A percentile compares a stretch with the other conserved stretches of the same genome.
Conservation (phyloP, 2,888 invertebrate species). For the Melipona bicolor region DNA sequence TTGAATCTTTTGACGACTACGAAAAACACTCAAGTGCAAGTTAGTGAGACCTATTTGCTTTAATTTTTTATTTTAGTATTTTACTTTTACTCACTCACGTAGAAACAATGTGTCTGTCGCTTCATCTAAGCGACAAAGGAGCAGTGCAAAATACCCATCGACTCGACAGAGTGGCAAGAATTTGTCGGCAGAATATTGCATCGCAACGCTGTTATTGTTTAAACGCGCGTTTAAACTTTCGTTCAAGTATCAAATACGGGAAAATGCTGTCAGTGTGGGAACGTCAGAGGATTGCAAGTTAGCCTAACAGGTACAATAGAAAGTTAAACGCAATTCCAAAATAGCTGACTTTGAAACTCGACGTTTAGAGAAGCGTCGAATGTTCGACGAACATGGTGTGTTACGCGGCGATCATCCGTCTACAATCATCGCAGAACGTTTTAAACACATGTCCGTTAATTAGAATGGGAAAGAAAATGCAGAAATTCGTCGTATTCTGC, state of each 20-base stretch:
- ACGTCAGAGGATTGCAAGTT: slow-evolving; percentile 21
- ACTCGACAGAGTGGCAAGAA: not conserved
- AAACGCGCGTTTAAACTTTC: not conserved
- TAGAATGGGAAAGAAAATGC: not conserved
- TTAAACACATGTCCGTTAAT: not conserved
- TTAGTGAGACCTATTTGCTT: no score
- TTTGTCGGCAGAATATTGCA: not conserved
- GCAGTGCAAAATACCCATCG: not conserved
- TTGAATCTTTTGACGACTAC: no score
- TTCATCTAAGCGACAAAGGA: no score
- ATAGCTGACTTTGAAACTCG: slow-evolving; percentile 30
- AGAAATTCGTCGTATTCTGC: not conserved
- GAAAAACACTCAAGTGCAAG: no score
- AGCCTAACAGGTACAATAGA: slow-evolving; percentile 24
- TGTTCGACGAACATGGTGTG: slow-evolving; percentile 4
- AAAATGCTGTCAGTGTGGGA: slow-evolving; percentile 18
- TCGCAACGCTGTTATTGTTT: not conserved
- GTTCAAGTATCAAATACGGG: slow-evolving; percentile 21
- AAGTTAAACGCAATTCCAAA: slow-evolving; percentile 30
- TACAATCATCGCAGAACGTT: not conserved
- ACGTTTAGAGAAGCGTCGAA: slow-evolving; percentile 16
- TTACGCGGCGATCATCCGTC: not conserved
- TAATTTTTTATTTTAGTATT: no score
- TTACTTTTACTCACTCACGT: no score
- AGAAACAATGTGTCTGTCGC: no score